Evolutionary conservation across 2,113 vertebrate species (phyloP).

Genomic region (Chloebia gouldiae): DNA sequence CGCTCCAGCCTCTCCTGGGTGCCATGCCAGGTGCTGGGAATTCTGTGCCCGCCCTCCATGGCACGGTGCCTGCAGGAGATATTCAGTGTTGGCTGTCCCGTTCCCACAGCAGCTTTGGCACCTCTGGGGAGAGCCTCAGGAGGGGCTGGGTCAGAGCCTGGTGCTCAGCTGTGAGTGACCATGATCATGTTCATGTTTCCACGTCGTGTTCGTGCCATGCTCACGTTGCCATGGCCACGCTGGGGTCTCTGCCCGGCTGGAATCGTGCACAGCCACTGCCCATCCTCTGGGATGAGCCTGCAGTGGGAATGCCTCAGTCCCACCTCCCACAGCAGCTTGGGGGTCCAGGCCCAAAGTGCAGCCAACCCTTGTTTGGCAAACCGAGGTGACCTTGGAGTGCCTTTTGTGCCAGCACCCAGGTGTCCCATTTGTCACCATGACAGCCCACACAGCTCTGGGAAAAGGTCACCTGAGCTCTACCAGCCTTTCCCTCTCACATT

Average conservation of each 20-base stretch:
- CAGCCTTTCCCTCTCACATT: constrained; percentile 36
- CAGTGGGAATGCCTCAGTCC: neutral
- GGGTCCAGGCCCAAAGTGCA: fast-evolving
- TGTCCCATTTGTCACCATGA: neutral
- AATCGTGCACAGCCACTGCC: fast-evolving
- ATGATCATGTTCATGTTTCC: fast-evolving
- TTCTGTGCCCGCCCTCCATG: fast-evolving
- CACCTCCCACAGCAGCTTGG: neutral
- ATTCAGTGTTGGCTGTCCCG: fast-evolving
- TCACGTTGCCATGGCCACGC: fast-evolving
- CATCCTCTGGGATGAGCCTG: neutral
- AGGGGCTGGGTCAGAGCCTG: neutral
- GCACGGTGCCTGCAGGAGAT: fast-evolving
- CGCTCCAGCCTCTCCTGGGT: fast-evolving
- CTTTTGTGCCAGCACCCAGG: neutral
- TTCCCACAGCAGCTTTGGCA: fast-evolving
- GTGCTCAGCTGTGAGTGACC: fast-evolving
- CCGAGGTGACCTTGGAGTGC: neutral
- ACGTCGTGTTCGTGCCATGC: neutral
- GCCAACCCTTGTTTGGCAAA: neutral
- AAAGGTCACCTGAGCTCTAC: constrained; percentile 49
- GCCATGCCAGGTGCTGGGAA: fast-evolving
- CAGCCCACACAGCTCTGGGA: neutral
- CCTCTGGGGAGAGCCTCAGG: neutral
- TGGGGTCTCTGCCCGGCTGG: fast-evolving